Evolutionary conservation across 2,113 vertebrate genomes (phyloP).

Genomic region (Forbesichthys papilliferus): DNA sequence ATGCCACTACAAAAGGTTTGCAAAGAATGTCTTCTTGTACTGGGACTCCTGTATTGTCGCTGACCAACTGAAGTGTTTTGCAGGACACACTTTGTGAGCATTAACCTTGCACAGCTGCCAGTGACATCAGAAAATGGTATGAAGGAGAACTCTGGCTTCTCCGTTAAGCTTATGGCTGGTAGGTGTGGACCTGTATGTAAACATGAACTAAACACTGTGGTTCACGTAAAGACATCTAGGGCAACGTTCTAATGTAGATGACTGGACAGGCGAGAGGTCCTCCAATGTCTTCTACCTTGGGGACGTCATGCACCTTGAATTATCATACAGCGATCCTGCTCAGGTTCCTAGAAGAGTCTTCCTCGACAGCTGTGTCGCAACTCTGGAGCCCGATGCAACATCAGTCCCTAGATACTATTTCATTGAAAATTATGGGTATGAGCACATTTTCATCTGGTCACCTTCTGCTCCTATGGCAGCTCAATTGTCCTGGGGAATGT

Average conservation of each 20-base stretch:
- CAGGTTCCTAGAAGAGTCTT: neutral
- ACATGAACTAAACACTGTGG: too few species aligned
- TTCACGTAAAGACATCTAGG: too few species aligned
- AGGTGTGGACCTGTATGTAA: too few species aligned
- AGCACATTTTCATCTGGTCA: neutral
- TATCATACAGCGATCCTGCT: neutral
- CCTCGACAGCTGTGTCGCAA: neutral
- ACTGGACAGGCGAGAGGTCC: neutral
- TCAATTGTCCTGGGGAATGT: neutral
- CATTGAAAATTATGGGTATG: neutral
- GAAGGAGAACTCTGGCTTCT: too few species aligned
- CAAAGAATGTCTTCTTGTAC: too few species aligned
- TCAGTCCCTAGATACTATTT: conserved; percentile 1
- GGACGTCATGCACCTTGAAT: neutral
- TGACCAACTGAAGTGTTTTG: too few species aligned
- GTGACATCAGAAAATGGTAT: too few species aligned
- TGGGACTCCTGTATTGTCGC: too few species aligned
- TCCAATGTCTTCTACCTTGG: neutral
- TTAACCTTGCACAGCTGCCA: too few species aligned
- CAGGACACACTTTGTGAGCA: too few species aligned
- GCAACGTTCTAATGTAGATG: neutral
- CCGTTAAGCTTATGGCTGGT: too few species aligned
- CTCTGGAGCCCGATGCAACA: neutral
- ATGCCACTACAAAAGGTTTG: too few species aligned
- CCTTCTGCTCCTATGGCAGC: neutral